Evolutionary conservation across 2,113 vertebrate genomes (phyloP).

Genomic region (Turdus rufiventris): DNA sequence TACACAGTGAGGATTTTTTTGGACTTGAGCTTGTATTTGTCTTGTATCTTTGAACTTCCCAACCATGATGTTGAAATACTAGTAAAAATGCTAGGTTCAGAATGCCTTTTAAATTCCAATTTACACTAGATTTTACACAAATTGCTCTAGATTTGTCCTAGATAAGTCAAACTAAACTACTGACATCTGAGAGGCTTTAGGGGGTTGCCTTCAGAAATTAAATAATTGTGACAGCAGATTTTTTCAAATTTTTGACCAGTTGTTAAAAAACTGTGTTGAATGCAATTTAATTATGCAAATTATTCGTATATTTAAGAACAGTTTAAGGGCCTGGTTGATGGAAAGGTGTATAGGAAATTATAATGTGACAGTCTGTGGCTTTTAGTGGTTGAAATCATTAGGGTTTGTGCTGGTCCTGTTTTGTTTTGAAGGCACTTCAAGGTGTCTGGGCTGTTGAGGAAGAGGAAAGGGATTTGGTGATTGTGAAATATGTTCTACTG

Average conservation of each 20-base stretch:
- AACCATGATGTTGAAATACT: not conserved
- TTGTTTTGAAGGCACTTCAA: not conserved
- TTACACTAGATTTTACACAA: not conserved
- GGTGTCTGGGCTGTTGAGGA: not conserved
- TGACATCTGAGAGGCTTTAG: not conserved
- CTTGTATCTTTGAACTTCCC: not conserved
- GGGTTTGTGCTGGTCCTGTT: not conserved
- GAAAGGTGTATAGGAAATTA: not conserved
- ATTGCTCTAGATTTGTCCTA: not conserved
- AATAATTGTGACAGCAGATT: not conserved
- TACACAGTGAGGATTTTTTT: not conserved
- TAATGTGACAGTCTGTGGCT: not conserved
- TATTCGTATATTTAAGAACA: not conserved
- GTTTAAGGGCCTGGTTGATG: not conserved
- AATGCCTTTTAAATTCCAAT: not conserved
- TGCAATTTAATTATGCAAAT: not conserved
- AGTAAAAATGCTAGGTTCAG: not conserved
- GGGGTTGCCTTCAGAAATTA: not conserved
- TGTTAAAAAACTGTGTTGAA: not conserved
- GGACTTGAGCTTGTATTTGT: not conserved
- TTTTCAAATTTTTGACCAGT: not conserved
- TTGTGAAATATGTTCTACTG: not conserved
- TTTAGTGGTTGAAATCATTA: not conserved
- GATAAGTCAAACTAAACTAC: not conserved
- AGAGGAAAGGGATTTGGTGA: not conserved